Conservation (phyloP, 1,140 invertebrate species). For the Cephus cinctus region DNA sequence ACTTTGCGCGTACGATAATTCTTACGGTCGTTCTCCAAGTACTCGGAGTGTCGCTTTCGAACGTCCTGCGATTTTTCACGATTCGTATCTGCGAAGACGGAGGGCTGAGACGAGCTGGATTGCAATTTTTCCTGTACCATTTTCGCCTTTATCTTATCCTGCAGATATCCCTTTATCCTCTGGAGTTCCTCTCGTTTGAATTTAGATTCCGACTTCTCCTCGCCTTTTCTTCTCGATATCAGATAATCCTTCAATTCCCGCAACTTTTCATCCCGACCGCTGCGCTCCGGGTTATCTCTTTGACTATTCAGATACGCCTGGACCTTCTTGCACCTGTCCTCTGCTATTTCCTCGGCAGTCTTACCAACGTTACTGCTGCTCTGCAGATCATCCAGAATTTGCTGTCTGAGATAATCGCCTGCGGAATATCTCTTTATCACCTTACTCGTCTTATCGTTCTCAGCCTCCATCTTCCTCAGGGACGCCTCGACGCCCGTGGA, state of each 20-base stretch:
- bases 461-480: neutral
- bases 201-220: conserved; percentile 5
- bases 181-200: conserved; percentile 13
- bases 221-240: neutral
- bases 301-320: conserved; percentile 31
- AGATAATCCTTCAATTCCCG: conserved; percentile 4
- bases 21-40: conserved; percentile 1
- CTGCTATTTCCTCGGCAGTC: conserved; percentile 24
- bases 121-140: conserved; percentile 26
- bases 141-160: conserved; percentile 31
- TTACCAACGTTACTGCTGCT: conserved; percentile 17
- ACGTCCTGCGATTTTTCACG: neutral
- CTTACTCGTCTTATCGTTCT: neutral
- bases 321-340: conserved; percentile 30
- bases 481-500: conserved; percentile 9
- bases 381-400: conserved; percentile 35
- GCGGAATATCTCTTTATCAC: conserved; percentile 29
- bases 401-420: conserved; percentile 39
- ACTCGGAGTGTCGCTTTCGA: too few relatives aligned
- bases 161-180: conserved; percentile 29
- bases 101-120: conserved; percentile 11
- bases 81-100: neutral
- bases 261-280: conserved; percentile 2
- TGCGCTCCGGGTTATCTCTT: conserved; percentile 14
- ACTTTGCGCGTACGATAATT: conserved; percentile 37